Conservation (phyloP, 2,888 invertebrate genomes). For the Athalia circularis region DNA sequence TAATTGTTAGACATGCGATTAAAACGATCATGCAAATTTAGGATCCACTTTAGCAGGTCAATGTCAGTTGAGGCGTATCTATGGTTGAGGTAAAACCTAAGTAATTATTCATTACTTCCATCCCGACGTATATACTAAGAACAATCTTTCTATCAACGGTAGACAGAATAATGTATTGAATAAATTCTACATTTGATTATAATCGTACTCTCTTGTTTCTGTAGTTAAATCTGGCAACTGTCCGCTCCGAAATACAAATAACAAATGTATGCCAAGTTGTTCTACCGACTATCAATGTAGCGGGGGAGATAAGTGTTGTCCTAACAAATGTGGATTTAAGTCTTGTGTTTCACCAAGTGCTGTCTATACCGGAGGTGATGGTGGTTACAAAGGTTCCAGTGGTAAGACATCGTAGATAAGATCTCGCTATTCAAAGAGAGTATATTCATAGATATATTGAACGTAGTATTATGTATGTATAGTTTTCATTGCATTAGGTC, state of each 20-base stretch:
- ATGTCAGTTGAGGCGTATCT: not conserved
- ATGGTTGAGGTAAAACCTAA: not conserved
- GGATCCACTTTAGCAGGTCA: not conserved
- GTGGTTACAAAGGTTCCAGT: slow-evolving; percentile 72
- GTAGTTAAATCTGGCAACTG: slow-evolving; percentile 75
- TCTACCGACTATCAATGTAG: slow-evolving; percentile 81
- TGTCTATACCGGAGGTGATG: slow-evolving; percentile 60
- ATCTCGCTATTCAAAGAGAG: slow-evolving; percentile 32
- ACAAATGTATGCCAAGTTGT: slow-evolving; percentile 83
- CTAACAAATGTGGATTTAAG: slow-evolving; percentile 82
- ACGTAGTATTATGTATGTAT: slow-evolving; percentile 41
- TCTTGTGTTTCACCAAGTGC: slow-evolving; percentile 79
- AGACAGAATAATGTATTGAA: not conserved
- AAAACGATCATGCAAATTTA: not conserved
- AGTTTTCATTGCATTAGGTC: slow-evolving; percentile 36
- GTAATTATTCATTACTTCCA: not conserved
- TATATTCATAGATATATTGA: too few relatives aligned
- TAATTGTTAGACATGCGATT: not conserved
- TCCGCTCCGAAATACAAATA: slow-evolving; percentile 80
- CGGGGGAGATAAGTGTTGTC: slow-evolving; percentile 82
- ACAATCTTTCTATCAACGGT: too few relatives aligned
- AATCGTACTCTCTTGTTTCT: not conserved
- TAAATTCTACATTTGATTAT: not conserved
- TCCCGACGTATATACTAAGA: not conserved
- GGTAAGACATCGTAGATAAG: slow-evolving; percentile 51